Evolutionary conservation across 2,888 invertebrate species (phyloP), one percentile per base, ranked within the genome.

Genomic region (Euzophera pinguis): DNA sequence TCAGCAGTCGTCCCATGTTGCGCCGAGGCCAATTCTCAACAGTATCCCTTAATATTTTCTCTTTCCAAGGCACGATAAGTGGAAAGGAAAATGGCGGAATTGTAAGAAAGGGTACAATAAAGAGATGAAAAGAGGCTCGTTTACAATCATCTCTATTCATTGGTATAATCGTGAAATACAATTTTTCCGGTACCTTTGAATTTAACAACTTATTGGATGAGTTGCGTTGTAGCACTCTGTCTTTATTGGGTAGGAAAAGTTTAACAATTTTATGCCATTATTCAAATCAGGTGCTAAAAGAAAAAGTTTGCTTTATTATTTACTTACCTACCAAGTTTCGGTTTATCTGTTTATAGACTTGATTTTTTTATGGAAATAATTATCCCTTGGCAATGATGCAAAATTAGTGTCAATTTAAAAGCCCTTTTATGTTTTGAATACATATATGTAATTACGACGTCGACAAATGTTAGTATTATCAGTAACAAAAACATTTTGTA

Each of bases 131-230:
- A 63, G 67, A 64, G 58, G 64, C 71, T 72, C 69, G 65, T 73
- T 79, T 71, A 71, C 68, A 75, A 71, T 73, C 69, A 69, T 80
- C 69, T 75, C 71, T 73, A 78, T 78, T 78, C 73, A 75, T 78
- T 75, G 73, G 67, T 64, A 39, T 12, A 56, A 68, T 72, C 66
- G 62, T 56, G 58, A 62, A 67, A 61, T 62, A 64, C 55, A 61
- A 58, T 62, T 63, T 64, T 61, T 53, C 37, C 48, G 47, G 51
- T 32, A 55, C 54, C 38, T 49, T 54, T 54, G 48, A 54, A 51
- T 57, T 53, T 54, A 38, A 51, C 50, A 43, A 52, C 53, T 51
- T 51, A 51, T 37, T 51, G 43, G 43, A 51, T 37, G 51, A 51
- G 51, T 51, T 51, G 51, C 34, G 47, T 50, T 54, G 47, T 42